These are phyloP conservation scores for Oncorhynchus tshawytscha DNA, from an alignment of 2,113 vertebrate genomes.

Conservation along the genomic window DNA sequence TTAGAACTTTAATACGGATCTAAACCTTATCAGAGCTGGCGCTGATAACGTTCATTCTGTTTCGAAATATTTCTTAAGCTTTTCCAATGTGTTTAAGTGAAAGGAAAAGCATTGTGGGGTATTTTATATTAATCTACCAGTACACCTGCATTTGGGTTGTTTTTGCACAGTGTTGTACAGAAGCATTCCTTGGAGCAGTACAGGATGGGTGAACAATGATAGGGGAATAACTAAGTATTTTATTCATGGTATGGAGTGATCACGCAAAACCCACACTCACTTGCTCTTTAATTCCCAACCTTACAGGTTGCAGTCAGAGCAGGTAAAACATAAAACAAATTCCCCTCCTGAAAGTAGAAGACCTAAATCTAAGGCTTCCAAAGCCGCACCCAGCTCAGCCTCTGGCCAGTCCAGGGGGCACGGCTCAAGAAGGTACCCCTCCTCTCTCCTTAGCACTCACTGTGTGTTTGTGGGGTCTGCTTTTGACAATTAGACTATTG, in stretches of 20 bases:
- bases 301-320: constrained; percentile 99
- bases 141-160: not conserved
- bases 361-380: constrained; percentile 98
- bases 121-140: not conserved
- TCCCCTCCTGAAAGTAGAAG: constrained; percentile 98
- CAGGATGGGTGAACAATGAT: constrained; percentile 1
- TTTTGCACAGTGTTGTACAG: not conserved
- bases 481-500: not conserved
- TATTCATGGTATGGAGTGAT: constrained; percentile 31
- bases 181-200: constrained; percentile 3
- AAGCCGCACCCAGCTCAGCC: constrained; percentile 95
- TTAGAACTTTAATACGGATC: not conserved
- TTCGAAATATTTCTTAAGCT: not conserved
- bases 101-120: too few species aligned
- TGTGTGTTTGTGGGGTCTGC: constrained; percentile 45
- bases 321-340: constrained; percentile 98
- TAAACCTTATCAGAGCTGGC: not conserved
- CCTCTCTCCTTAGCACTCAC: constrained; percentile 46
- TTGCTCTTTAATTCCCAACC: constrained; percentile 73
- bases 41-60: constrained; percentile 5
- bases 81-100: too few species aligned
- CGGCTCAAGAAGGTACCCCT: constrained; percentile 95
- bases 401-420: constrained; percentile 95
- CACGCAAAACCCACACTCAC: constrained; percentile 50
- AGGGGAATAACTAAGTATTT: constrained; percentile 9